A percentile compares a stretch with the other conserved stretches of the same genome.
These are phyloP conservation scores for Oreohelix idahoensis DNA, from an alignment of 1,140 invertebrate genomes.

Conservation along the genomic window DNA sequence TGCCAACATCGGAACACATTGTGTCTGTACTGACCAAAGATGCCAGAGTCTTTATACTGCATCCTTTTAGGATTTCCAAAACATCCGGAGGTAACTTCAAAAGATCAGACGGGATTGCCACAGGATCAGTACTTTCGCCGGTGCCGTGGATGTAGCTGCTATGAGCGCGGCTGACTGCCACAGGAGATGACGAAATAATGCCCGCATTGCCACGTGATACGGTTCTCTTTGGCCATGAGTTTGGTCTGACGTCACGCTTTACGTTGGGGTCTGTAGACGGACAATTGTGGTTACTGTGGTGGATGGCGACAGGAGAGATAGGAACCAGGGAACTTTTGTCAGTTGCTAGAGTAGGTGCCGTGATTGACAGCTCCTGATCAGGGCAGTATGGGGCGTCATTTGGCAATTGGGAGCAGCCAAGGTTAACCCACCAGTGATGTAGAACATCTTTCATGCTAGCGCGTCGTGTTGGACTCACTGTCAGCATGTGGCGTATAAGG, in stretches of 20 bases:
- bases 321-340: background rate
- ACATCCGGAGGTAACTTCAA: background rate
- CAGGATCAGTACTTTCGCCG: background rate
- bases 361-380: background rate
- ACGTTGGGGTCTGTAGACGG: conserved; percentile 51
- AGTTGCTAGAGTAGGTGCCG: background rate
- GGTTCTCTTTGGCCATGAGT: conserved; percentile 43
- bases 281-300: conserved; percentile 41
- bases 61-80: conserved; percentile 14
- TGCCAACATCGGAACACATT: background rate
- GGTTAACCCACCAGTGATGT: conserved; percentile 92
- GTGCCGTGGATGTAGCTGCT: background rate
- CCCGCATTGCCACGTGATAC: conserved; percentile 46
- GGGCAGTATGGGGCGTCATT: conserved; percentile 76
- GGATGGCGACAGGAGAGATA: conserved; percentile 40
- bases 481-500: conserved; percentile 93
- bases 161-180: background rate
- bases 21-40: background rate
- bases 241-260: conserved; percentile 41
- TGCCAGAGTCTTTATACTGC: background rate
- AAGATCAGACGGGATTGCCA: background rate
- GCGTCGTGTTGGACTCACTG: conserved; percentile 90
- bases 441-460: conserved; percentile 96
- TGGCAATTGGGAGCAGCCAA: conserved; percentile 86
- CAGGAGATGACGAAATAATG: conserved; percentile 42